phyloP scores from a whole-genome alignment of 2,888 invertebrate species.

The Allacma fusca region DNA sequence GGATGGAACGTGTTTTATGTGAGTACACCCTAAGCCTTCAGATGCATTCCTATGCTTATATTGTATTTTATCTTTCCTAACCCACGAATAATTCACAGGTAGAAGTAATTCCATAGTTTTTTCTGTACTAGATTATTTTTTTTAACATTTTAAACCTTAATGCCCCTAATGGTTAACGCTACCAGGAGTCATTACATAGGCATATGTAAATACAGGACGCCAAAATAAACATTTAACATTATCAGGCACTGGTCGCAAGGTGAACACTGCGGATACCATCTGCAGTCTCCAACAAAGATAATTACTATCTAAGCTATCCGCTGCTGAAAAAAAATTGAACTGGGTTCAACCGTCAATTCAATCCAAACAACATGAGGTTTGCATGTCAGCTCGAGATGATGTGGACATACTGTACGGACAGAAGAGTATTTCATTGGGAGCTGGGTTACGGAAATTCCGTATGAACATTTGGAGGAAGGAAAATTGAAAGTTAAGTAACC shows the following conservation, averaged over 20 bases:
- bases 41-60: no score
- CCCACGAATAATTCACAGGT: no score
- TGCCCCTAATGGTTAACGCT: no score
- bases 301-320: not conserved
- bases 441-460: not conserved
- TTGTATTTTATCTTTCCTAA: no score
- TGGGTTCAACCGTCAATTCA: not conserved
- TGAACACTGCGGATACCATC: not conserved
- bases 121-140: no score
- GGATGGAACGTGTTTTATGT: no score
- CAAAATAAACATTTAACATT: not conserved
- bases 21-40: no score
- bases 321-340: no score
- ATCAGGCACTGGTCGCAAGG: not conserved
- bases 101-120: no score
- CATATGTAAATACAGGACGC: not conserved
- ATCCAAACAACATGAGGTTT: not conserved
- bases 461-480: constrained; percentile 1
- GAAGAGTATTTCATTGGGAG: not conserved
- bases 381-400: not conserved
- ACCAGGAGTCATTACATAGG: no score
- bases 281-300: not conserved
- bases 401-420: not conserved
- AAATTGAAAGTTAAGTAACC: not conserved
- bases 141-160: no score